A percentile compares a stretch with the other conserved stretches of the same genome.
phyloP scores from a whole-genome alignment of 1,140 invertebrate genomes.

The Drosophila sulfurigaster region DNA sequence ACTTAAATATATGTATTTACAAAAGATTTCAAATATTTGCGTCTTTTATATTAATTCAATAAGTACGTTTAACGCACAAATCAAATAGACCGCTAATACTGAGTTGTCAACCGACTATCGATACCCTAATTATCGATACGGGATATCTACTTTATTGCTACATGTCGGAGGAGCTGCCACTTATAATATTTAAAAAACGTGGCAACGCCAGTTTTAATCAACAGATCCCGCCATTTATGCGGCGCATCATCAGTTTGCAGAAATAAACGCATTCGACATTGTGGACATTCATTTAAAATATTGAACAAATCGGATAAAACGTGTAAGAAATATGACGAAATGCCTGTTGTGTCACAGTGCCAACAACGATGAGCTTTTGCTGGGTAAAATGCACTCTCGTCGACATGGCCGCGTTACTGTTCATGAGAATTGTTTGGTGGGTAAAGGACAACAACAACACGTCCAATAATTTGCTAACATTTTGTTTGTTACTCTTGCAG shows the following conservation, averaged over 20 bases:
- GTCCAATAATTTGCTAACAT: no score
- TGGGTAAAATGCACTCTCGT: slow-evolving; percentile 2
- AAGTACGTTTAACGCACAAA: background rate
- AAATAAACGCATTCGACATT: background rate
- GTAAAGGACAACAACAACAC: background rate
- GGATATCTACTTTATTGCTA: no score
- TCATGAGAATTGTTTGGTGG: slow-evolving; percentile 59
- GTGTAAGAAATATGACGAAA: background rate
- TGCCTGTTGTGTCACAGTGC: slow-evolving; percentile 19
- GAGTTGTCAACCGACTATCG: no score
- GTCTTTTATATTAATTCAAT: no score
- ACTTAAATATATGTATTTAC: slow-evolving; percentile 40
- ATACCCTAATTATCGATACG: no score
- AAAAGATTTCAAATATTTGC: background rate
- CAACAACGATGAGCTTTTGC: slow-evolving; percentile 1
- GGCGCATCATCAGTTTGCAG: no score
- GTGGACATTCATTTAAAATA: background rate
- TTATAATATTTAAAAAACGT: no score
- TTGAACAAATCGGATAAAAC: slow-evolving; percentile 23
- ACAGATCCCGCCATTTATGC: background rate
- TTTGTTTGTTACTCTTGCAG: slow-evolving; percentile 15
- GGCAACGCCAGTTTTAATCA: no score
- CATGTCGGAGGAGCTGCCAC: no score
- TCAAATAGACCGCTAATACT: no score
- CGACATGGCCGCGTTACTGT: background rate